Evolutionary conservation across 2,888 invertebrate species (phyloP).

Genomic region (Apamea epomidion): DNA sequence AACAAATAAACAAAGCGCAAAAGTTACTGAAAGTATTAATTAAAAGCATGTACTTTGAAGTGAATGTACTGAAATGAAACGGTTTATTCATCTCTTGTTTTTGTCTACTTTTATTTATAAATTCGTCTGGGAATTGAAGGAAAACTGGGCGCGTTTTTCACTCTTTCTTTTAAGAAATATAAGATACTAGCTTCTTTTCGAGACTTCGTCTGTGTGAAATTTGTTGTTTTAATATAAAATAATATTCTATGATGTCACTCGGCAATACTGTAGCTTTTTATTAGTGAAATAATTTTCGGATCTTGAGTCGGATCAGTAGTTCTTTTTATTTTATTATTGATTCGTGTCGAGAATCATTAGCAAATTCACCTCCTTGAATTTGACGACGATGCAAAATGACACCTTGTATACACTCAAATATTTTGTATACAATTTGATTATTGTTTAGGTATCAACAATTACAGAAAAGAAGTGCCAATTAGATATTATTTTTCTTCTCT

Average conservation of each 20-base stretch:
- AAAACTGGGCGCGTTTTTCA: not conserved
- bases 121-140: slow-evolving; percentile 7
- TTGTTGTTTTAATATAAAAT: not conserved
- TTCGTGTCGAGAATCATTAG: too few relatives aligned
- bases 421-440: not conserved
- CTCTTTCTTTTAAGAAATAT: not conserved
- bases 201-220: not conserved
- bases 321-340: not conserved
- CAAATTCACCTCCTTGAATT: too few relatives aligned
- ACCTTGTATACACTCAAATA: not conserved
- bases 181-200: not conserved
- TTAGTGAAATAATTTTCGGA: not conserved
- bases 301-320: not conserved
- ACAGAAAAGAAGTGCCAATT: too few relatives aligned
- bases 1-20: slow-evolving; percentile 24
- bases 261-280: not conserved
- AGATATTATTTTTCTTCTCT: not conserved
- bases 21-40: slow-evolving; percentile 36
- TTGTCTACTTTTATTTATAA: not conserved
- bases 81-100: slow-evolving; percentile 9
- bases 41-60: slow-evolving; percentile 28
- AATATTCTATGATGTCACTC: too few relatives aligned
- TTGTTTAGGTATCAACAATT: not conserved
- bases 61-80: slow-evolving; percentile 21
- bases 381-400: too few relatives aligned